Evolutionary conservation across 1,140 invertebrate genomes (phyloP), one percentile per base, ranked within the genome.

Genomic region (Lutraria rhynchaena): DNA sequence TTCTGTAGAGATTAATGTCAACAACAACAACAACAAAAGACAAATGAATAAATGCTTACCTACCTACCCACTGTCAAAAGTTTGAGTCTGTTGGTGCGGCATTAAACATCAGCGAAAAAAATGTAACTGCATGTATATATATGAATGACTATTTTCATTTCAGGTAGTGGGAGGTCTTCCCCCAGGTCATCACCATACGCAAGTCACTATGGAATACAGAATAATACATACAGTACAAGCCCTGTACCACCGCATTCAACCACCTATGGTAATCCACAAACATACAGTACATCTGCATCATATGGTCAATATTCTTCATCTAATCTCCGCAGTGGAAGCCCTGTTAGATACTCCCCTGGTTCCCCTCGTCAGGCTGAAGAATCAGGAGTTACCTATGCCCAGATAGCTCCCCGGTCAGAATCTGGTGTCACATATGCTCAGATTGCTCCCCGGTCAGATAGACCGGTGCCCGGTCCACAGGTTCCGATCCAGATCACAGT

Each of bases 401-500:
- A 70, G 27, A 77, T 69, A 19, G 58, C 44, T 9, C 44, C n/a
- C 17, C 22, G 33, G 29, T 41, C 58, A 19, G 60, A 73, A 29
- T 51, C 58, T 35, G 49, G 60, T 29, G 76, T 76, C 35, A 70
- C 63, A 24, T 84, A 75, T 33, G 55, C 71, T 24, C 67, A 84
- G 83, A 49, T 83, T 63, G 73, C 58, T 5, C 67, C 75, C 13
- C 70, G 67, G 60, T 74, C 61, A 19, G 83, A 85, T 24, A 46
- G 86, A 41, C 82, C 83, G 5, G 71, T 83, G 19, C 86, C 86
- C 4, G 86, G 86, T n/a, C 86, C 86, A 15, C 86, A 87, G 70
- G 82, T 85, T n/a, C 82, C 83, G 15, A 63, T 70, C 44, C 76
- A 80, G 53, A 80, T 80, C 22, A 82, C 85, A 17, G 44, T 84